Conservation (phyloP, 2,888 invertebrate species). For the Nemapogon koenigi region DNA sequence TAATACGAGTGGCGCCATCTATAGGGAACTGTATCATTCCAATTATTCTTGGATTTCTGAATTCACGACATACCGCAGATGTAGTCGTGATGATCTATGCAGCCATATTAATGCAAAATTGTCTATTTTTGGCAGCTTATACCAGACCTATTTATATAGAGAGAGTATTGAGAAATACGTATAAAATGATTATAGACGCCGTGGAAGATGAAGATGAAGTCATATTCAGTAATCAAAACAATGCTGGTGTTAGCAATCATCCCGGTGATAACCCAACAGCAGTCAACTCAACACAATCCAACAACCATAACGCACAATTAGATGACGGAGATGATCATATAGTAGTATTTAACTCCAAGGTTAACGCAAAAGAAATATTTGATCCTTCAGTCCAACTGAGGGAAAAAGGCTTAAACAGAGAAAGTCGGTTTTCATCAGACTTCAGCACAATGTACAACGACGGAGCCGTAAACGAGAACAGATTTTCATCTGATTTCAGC, state of each 20-base stretch:
- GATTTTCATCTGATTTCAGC: constrained; percentile 43
- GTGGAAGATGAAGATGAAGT: constrained; percentile 64
- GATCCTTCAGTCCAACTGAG: constrained; percentile 39
- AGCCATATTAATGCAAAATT: constrained; percentile 64
- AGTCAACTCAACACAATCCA: too few species aligned
- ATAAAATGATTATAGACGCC: constrained; percentile 50
- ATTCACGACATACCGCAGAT: constrained; percentile 36
- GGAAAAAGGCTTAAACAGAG: constrained; percentile 25
- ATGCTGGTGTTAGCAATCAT: background rate
- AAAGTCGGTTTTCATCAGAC: constrained; percentile 37
- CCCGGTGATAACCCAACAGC: background rate
- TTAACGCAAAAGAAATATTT: constrained; percentile 42
- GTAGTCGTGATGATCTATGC: constrained; percentile 64
- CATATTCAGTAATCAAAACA: constrained; percentile 55
- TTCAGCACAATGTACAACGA: constrained; percentile 25
- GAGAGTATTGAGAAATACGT: constrained; percentile 45
- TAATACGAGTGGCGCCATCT: constrained; percentile 57
- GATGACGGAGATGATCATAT: constrained; percentile 35
- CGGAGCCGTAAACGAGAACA: constrained; percentile 19
- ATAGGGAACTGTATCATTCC: constrained; percentile 61
- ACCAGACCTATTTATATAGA: constrained; percentile 62
- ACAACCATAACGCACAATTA: too few species aligned
- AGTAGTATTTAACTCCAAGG: constrained; percentile 45
- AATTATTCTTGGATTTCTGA: constrained; percentile 53
- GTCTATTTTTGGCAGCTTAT: constrained; percentile 56